A percentile compares a stretch with the other conserved stretches of the same genome.
Conservation (phyloP, 2,113 vertebrate genomes). For the Phainopepla nitens region DNA sequence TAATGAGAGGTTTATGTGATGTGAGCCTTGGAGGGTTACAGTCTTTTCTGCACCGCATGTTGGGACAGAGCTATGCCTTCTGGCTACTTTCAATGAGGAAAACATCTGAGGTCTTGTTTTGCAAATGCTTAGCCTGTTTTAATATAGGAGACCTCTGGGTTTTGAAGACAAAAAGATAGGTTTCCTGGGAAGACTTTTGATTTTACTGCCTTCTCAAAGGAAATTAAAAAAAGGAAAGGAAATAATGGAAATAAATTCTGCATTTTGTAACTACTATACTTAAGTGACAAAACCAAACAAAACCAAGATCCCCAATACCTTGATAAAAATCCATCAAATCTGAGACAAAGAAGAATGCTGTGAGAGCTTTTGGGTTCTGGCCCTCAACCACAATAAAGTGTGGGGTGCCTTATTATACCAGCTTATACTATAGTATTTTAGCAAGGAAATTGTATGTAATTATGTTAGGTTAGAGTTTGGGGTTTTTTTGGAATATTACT, state of each 20-base stretch:
- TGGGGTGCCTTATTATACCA: background rate
- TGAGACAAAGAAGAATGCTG: background rate
- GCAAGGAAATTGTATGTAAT: background rate
- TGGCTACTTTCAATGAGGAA: background rate
- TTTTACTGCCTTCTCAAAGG: background rate
- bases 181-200: background rate
- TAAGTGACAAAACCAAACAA: background rate
- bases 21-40: background rate
- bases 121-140: background rate
- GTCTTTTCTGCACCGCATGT: rapidly evolving
- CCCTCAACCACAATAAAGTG: background rate
- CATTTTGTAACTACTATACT: background rate
- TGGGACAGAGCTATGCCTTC: background rate
- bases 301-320: background rate
- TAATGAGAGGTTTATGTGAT: background rate
- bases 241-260: background rate
- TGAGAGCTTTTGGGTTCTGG: background rate
- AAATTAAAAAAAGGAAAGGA: background rate
- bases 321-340: background rate
- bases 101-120: background rate
- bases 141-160: background rate
- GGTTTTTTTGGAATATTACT: background rate
- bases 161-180: background rate
- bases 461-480: background rate
- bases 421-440: background rate